A percentile compares a stretch with the other conserved stretches of the same genome.
Conservation (phyloP, 2,113 vertebrate genomes). For the Mirounga angustirostris region DNA sequence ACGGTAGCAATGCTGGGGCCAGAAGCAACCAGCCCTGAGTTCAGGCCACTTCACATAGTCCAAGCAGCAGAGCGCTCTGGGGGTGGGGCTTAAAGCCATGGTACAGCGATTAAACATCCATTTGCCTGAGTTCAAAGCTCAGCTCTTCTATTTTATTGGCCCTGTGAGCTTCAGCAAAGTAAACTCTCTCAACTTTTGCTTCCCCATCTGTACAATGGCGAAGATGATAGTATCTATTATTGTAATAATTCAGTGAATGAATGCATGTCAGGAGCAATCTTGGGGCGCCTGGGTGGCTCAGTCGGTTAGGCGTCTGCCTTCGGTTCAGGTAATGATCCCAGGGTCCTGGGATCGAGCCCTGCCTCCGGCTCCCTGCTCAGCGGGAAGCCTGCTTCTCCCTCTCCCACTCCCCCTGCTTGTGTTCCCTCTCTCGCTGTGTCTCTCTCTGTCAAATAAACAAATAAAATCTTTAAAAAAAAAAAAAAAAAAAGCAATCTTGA, state of each 20-base stretch:
- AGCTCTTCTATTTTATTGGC: not conserved
- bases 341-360: too few relatives aligned
- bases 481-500: not conserved
- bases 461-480: too few relatives aligned
- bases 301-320: too few relatives aligned
- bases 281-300: too few relatives aligned
- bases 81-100: not conserved
- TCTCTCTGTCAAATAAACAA: too few relatives aligned
- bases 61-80: rapidly evolving
- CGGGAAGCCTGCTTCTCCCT: too few relatives aligned
- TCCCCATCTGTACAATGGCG: not conserved
- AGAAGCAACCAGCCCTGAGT: not conserved
- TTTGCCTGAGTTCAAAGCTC: not conserved
- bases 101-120: rapidly evolving
- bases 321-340: too few relatives aligned
- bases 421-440: too few relatives aligned
- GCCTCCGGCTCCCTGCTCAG: too few relatives aligned
- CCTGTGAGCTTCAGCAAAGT: not conserved
- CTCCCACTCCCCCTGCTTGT: too few relatives aligned
- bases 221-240: not conserved
- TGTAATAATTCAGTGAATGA: not conserved
- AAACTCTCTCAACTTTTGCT: not conserved
- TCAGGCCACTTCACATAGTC: rapidly evolving
- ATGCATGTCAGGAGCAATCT: not conserved
- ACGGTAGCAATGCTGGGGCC: too few relatives aligned